phyloP scores from a whole-genome alignment of 2,797 vertebrate species.

The Rhynchotus rufescens region DNA sequence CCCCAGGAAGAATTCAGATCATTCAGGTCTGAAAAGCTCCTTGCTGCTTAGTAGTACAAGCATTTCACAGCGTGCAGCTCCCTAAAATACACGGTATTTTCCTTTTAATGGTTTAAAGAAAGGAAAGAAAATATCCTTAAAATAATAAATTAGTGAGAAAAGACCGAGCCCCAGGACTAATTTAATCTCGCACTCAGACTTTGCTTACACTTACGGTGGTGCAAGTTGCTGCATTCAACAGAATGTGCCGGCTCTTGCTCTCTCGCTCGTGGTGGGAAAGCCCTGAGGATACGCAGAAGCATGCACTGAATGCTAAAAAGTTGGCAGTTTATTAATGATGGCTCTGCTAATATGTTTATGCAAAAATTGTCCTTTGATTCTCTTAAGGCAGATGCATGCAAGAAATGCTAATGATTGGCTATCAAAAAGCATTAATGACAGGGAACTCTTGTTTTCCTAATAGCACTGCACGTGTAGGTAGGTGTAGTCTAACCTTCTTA shows the following conservation, averaged over 20 bases:
- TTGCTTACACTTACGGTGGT: rapidly evolving
- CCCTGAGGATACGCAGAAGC: neutral
- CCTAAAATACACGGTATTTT: rapidly evolving
- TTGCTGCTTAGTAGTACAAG: neutral
- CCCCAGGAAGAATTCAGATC: neutral
- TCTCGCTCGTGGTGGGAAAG: neutral
- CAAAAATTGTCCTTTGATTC: conserved; percentile 31
- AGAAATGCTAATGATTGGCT: neutral
- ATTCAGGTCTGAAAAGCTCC: neutral
- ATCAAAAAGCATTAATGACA: neutral
- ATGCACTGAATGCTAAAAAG: neutral
- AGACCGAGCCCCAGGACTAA: neutral
- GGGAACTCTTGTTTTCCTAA: neutral
- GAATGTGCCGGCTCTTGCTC: neutral
- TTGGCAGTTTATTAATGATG: neutral
- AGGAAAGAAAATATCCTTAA: neutral
- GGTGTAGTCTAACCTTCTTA: neutral
- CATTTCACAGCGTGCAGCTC: neutral
- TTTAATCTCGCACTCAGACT: neutral
- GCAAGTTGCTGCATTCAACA: neutral
- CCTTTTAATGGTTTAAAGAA: neutral
- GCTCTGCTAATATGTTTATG: conserved; percentile 13
- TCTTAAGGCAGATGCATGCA: neutral
- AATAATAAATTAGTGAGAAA: neutral
- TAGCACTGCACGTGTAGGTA: rapidly evolving